Percentiles rank a stretch among this genome's conserved stretches.
phyloP scores from a whole-genome alignment of 2,113 vertebrate species.

The Burhinus bistriatus region DNA sequence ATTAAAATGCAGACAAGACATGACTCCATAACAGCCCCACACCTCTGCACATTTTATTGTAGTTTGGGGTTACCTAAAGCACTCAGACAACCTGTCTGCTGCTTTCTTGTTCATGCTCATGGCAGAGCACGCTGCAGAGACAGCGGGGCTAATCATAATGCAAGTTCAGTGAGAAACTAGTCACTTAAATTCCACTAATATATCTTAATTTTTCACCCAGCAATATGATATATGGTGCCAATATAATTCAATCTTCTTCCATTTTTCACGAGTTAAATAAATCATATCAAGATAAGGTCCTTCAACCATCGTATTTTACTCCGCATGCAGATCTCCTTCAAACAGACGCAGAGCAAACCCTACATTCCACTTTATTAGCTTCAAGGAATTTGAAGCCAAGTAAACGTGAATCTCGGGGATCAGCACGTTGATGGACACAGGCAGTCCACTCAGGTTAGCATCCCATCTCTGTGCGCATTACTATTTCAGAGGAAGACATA shows the following conservation, averaged over 20 bases:
- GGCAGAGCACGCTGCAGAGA: neutral
- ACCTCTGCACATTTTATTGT: neutral
- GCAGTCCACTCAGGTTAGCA: no score
- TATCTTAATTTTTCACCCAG: slow-evolving; percentile 64
- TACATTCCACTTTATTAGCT: neutral
- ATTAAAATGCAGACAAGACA: neutral
- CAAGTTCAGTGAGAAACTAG: slow-evolving; percentile 23
- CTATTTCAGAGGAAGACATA: neutral
- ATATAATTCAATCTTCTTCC: slow-evolving; percentile 59
- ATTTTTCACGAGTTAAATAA: slow-evolving; percentile 63
- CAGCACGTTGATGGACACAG: neutral
- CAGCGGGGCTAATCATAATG: slow-evolving; percentile 17
- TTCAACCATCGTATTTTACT: neutral
- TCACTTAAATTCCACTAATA: slow-evolving; percentile 46
- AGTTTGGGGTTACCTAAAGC: neutral
- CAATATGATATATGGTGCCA: slow-evolving; percentile 26
- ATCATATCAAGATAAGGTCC: slow-evolving; percentile 17
- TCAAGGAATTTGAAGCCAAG: neutral
- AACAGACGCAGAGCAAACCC: neutral
- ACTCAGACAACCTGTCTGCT: neutral
- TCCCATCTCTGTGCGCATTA: neutral
- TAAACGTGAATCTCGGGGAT: neutral
- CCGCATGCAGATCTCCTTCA: neutral
- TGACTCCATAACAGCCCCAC: neutral
- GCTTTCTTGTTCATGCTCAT: neutral